A percentile compares a stretch with the other conserved stretches of the same genome.
phyloP scores from a whole-genome alignment of 1,140 invertebrate genomes.

The Halyomorpha halys region DNA sequence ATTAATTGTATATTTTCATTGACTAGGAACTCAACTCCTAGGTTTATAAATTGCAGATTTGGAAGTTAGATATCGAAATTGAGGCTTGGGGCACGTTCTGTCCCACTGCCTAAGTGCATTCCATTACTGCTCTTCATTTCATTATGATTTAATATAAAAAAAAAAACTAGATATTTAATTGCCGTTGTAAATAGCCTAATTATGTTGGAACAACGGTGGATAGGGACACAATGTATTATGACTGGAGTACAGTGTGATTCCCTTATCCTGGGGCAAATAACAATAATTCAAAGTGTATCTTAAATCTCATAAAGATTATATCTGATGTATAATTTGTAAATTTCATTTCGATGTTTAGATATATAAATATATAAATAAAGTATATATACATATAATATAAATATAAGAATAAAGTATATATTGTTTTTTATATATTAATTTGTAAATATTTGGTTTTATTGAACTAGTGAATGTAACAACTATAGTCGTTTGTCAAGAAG shows the following conservation, averaged over 20 bases:
- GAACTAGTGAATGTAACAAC: slow-evolving; percentile 24
- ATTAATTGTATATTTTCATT: too few species aligned
- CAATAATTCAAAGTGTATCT: slow-evolving; percentile 4
- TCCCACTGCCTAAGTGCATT: not conserved
- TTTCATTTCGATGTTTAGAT: slow-evolving; percentile 21
- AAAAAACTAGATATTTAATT: too few species aligned
- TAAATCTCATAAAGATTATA: slow-evolving; percentile 19
- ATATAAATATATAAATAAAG: slow-evolving; percentile 14
- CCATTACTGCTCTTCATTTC: too few species aligned
- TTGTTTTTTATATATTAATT: slow-evolving; percentile 21
- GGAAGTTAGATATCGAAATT: not conserved
- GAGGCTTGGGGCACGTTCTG: not conserved
- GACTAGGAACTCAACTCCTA: not conserved
- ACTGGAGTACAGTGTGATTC: not conserved
- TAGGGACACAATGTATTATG: not conserved
- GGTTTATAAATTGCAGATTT: slow-evolving; percentile 7
- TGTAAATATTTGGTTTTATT: slow-evolving; percentile 23
- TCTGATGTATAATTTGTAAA: slow-evolving; percentile 19
- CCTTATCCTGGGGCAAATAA: not conserved
- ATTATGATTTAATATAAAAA: too few species aligned
- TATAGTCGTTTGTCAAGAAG: slow-evolving; percentile 27
- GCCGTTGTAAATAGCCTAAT: not conserved
- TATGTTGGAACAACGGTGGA: not conserved
- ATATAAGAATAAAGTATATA: slow-evolving; percentile 17
- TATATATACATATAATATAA: slow-evolving; percentile 10